These are phyloP conservation scores for Ptychobarbus kaznakovi DNA, from an alignment of 2,797 vertebrate species.

Conservation along the genomic window DNA sequence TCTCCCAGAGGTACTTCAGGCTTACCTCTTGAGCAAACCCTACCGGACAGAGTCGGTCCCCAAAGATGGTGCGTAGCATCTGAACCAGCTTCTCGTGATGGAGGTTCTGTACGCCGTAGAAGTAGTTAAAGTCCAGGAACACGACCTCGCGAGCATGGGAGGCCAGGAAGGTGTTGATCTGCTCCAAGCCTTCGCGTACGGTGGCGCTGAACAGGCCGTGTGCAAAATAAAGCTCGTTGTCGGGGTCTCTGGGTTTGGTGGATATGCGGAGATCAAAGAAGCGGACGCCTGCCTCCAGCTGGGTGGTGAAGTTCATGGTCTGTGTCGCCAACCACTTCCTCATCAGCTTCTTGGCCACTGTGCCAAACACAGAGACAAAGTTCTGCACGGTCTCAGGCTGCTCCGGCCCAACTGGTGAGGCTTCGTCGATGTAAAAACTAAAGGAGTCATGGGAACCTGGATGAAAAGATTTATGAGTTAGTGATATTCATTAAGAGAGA, in stretches of 20 bases:
- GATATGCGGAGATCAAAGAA: slow-evolving; percentile 99
- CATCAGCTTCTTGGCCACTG: slow-evolving; percentile 98
- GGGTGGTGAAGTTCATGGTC: slow-evolving; percentile 95
- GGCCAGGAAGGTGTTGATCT: slow-evolving; percentile 91
- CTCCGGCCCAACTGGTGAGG: slow-evolving; percentile 95
- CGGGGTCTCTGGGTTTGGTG: slow-evolving; percentile 96
- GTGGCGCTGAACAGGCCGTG: slow-evolving; percentile 98
- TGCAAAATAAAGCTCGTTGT: slow-evolving; percentile 96
- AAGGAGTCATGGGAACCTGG: slow-evolving; percentile 98
- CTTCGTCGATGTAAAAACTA: slow-evolving; percentile 97
- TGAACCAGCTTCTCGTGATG: slow-evolving; percentile 97
- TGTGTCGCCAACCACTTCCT: slow-evolving; percentile 98
- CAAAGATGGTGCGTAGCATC: slow-evolving; percentile 93
- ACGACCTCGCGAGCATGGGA: slow-evolving; percentile 90
- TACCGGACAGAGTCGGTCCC: slow-evolving; percentile 94
- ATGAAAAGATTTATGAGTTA: slow-evolving; percentile 47
- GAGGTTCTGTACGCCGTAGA: slow-evolving; percentile 96
- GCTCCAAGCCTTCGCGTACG: slow-evolving; percentile 92
- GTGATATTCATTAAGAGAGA: slow-evolving; percentile 26
- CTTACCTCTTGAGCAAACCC: slow-evolving; percentile 96
- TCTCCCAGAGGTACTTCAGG: slow-evolving; percentile 97
- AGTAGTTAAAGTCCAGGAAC: slow-evolving; percentile 99
- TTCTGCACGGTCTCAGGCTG: slow-evolving; percentile 98
- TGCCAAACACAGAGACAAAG: slow-evolving; percentile 97
- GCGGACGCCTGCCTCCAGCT: slow-evolving; percentile 92